phyloP scores from a whole-genome alignment of 2,113 vertebrate genomes.

The Ailurus styani region DNA sequence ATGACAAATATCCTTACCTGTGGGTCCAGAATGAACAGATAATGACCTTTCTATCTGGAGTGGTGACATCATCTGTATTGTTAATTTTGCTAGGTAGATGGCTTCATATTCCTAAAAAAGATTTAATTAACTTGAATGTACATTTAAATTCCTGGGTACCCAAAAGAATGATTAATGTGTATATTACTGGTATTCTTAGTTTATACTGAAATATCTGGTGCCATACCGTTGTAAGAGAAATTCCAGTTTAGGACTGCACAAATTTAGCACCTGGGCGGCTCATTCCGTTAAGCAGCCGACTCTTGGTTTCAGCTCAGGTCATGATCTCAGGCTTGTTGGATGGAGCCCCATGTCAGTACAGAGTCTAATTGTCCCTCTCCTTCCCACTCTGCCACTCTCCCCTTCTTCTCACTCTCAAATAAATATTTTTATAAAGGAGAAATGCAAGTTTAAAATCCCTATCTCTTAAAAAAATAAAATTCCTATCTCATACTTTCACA shows the following conservation, averaged over 20 bases:
- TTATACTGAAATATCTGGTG: neutral
- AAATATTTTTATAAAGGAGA: neutral
- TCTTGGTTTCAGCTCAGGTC: neutral
- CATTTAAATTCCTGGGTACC: slow-evolving; percentile 7
- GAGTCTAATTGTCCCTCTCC: neutral
- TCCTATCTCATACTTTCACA: neutral
- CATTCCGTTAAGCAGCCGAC: neutral
- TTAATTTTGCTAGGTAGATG: slow-evolving; percentile 97
- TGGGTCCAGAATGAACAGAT: slow-evolving; percentile 89
- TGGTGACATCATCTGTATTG: slow-evolving; percentile 99
- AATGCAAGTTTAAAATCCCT: slow-evolving; percentile 38
- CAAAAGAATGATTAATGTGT: neutral
- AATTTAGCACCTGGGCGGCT: neutral
- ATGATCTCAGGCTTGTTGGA: neutral
- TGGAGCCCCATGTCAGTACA: neutral
- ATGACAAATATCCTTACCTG: slow-evolving; percentile 84
- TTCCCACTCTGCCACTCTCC: neutral
- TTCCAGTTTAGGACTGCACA: neutral
- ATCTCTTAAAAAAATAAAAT: slow-evolving; percentile 23
- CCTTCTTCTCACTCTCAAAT: neutral
- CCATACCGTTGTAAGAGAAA: neutral
- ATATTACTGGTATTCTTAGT: neutral
- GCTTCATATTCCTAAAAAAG: slow-evolving; percentile 96
- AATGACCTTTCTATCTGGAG: slow-evolving; percentile 94
- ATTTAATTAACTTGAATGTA: slow-evolving; percentile 32